Percentiles rank a stretch among this genome's conserved stretches.
Conservation (phyloP, 2,113 vertebrate genomes). For the Numenius arquata region DNA sequence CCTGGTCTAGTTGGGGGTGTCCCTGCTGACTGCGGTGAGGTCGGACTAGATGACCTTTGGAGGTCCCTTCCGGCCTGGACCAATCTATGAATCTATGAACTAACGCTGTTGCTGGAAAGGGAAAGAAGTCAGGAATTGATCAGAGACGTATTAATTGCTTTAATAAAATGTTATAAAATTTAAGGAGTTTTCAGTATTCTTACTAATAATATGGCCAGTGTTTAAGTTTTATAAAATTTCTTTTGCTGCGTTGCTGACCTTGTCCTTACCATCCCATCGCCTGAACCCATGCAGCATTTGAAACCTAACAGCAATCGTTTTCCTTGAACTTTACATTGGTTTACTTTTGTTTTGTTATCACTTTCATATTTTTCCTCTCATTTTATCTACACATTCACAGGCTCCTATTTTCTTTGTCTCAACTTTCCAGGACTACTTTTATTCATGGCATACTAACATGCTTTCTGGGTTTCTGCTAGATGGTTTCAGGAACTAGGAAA, state of each 20-base stretch:
- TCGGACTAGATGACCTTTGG: no score
- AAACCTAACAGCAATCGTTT: not conserved
- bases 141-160: not conserved
- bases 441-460: fast-evolving
- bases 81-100: no score
- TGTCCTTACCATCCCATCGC: not conserved
- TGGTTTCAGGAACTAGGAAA: not conserved
- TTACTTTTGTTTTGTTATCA: not conserved
- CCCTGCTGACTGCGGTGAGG: no score
- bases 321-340: not conserved
- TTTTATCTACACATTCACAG: not conserved
- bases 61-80: no score
- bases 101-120: not conserved
- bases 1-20: no score
- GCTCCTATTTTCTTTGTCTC: not conserved
- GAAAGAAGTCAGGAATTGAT: not conserved
- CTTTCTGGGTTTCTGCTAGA: not conserved
- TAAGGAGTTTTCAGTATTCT: not conserved
- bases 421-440: not conserved
- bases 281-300: not conserved
- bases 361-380: not conserved
- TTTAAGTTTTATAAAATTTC: not conserved
- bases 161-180: not conserved
- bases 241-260: not conserved
- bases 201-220: not conserved